Evolutionary conservation across 2,797 vertebrate species (phyloP).

Genomic region (Glyptemys insculpta): DNA sequence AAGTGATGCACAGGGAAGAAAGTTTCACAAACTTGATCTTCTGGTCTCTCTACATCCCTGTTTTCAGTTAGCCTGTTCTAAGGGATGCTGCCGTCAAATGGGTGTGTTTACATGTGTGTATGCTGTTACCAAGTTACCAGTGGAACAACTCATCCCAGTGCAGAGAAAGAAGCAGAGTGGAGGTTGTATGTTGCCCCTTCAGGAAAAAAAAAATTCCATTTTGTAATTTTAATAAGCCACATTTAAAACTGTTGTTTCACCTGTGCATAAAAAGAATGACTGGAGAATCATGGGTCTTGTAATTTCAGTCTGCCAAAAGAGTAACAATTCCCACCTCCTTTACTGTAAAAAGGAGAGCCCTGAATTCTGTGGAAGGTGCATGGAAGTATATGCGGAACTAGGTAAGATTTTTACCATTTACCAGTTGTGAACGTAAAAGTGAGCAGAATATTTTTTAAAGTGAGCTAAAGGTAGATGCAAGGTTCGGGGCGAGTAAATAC

Average conservation of each 20-base stretch:
- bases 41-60: conserved; percentile 64
- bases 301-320: neutral
- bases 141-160: conserved; percentile 26
- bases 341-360: neutral
- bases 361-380: neutral
- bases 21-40: conserved; percentile 66
- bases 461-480: neutral
- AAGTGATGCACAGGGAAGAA: conserved; percentile 37
- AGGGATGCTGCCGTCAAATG: conserved; percentile 51
- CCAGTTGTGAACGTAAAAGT: neutral
- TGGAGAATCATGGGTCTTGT: neutral
- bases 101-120: conserved; percentile 66
- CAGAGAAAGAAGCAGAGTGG: neutral
- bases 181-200: neutral
- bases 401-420: conserved; percentile 13
- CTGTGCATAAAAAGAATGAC: neutral
- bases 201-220: neutral
- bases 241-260: conserved; percentile 24
- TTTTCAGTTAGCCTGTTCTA: conserved; percentile 70
- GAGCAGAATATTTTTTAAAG: neutral
- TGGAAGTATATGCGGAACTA: neutral
- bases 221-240: neutral
- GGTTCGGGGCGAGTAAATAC: neutral
- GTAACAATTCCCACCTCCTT: neutral
- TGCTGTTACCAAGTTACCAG: conserved; percentile 65